A percentile compares a stretch with the other conserved stretches of the same genome.
These are phyloP conservation scores for Zeuzera pyrina DNA, from an alignment of 2,888 invertebrate species.

Conservation along the genomic window DNA sequence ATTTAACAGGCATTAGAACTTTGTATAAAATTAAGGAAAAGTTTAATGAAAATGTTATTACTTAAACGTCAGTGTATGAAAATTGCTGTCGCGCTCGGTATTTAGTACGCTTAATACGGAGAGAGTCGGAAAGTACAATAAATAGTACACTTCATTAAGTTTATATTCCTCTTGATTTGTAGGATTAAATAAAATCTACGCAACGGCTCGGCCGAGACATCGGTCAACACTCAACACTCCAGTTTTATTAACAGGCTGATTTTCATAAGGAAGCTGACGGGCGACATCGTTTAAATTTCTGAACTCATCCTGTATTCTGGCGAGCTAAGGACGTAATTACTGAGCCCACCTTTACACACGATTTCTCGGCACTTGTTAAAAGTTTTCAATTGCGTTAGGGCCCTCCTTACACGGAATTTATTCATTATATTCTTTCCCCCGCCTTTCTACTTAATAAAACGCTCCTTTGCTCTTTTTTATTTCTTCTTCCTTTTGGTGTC, in stretches of 20 bases:
- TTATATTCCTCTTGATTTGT: constrained; percentile 19
- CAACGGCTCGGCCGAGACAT: constrained; percentile 22
- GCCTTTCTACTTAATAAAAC: constrained; percentile 61
- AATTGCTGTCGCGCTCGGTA: too few species aligned
- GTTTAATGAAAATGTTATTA: constrained; percentile 1
- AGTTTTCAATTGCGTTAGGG: constrained; percentile 72
- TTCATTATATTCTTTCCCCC: constrained; percentile 62
- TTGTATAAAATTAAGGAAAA: neutral
- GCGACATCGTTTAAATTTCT: constrained; percentile 50
- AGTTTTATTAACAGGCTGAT: constrained; percentile 44
- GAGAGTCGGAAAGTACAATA: too few species aligned
- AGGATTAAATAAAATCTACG: constrained; percentile 10
- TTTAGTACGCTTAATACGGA: too few species aligned
- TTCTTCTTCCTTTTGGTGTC: constrained; percentile 30
- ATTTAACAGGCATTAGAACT: constrained; percentile 11
- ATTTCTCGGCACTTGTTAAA: constrained; percentile 72
- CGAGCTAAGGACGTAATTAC: constrained; percentile 55
- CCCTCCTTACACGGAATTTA: constrained; percentile 66
- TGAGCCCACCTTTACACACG: constrained; percentile 67
- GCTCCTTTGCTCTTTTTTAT: constrained; percentile 58
- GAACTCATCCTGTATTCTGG: constrained; percentile 61
- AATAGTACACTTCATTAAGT: constrained; percentile 24
- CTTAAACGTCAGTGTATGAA: too few species aligned
- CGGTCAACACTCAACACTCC: constrained; percentile 40
- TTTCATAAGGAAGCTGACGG: constrained; percentile 11